Percentiles rank a stretch among this genome's conserved stretches.
These are phyloP conservation scores for Euphysa ruthae DNA, from an alignment of 30 jellyfish, hydroid and myxozoan genomes.

Conservation along the genomic window DNA sequence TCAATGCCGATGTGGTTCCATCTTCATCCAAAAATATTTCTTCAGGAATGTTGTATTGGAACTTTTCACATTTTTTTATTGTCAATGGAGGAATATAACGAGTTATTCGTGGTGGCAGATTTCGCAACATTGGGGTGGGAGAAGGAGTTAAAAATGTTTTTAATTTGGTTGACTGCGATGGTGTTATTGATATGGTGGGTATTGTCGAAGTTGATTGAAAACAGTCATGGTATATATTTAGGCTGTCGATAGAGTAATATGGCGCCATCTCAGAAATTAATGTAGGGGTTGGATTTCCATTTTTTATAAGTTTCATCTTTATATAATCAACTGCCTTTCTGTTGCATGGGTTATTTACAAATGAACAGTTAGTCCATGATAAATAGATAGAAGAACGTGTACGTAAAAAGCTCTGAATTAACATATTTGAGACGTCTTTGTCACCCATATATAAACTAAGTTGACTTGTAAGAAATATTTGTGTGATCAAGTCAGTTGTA, in stretches of 20 bases:
- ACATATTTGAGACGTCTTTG: constrained; percentile 26
- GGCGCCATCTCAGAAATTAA: constrained; percentile 45
- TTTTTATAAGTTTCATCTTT: background rate
- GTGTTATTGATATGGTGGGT: too few species aligned
- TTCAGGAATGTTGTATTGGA: constrained; percentile 37
- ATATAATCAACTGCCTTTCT: background rate
- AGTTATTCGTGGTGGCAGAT: constrained; percentile 14
- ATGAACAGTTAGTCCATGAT: constrained; percentile 74
- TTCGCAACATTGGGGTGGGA: background rate
- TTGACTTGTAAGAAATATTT: constrained; percentile 53
- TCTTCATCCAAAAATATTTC: constrained; percentile 54
- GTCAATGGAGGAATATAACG: constrained; percentile 8
- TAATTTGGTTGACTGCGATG: constrained; percentile 11
- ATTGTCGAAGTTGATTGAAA: too few species aligned
- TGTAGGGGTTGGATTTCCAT: background rate
- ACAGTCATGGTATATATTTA: background rate
- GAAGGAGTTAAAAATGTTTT: constrained; percentile 7
- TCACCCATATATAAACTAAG: constrained; percentile 53
- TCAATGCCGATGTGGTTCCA: constrained; percentile 49
- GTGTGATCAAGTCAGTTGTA: constrained; percentile 72
- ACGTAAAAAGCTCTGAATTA: constrained; percentile 34
- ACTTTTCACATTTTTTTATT: constrained; percentile 18
- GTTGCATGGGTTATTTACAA: constrained; percentile 55
- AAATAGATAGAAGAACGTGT: constrained; percentile 2
- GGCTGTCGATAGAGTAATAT: constrained; percentile 18